phyloP scores from a whole-genome alignment of 2,888 invertebrate genomes.

The Nemotelus pantherinus region DNA sequence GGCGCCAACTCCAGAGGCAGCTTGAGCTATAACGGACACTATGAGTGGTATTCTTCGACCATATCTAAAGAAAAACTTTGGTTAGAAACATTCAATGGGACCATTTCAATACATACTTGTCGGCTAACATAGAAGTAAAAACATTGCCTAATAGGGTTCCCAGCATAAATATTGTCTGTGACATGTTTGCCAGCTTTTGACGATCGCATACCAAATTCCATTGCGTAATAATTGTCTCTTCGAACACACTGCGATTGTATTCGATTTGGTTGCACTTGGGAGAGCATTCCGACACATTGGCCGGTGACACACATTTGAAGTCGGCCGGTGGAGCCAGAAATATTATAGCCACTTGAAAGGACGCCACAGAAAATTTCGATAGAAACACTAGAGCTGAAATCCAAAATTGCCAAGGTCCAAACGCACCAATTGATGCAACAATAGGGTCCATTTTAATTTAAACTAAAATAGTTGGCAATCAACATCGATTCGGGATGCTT shows the following conservation, averaged over 20 bases:
- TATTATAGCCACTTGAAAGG: constrained; percentile 82
- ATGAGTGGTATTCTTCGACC: constrained; percentile 78
- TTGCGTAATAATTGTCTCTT: constrained; percentile 75
- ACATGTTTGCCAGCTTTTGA: constrained; percentile 73
- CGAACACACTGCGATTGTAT: constrained; percentile 72
- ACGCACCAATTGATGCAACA: constrained; percentile 75
- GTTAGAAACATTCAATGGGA: background rate
- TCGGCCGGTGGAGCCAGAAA: constrained; percentile 77
- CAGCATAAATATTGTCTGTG: constrained; percentile 79
- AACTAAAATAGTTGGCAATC: too few relatives aligned
- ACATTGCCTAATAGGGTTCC: constrained; percentile 79
- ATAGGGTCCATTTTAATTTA: constrained; percentile 68
- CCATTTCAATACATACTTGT: constrained; percentile 67
- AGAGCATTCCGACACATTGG: constrained; percentile 60
- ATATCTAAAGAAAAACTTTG: constrained; percentile 66
- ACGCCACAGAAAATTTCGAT: constrained; percentile 81
- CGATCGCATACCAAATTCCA: constrained; percentile 79
- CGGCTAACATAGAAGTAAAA: constrained; percentile 76
- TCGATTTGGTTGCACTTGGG: constrained; percentile 68
- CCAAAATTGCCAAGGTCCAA: constrained; percentile 80
- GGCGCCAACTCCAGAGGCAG: constrained; percentile 74
- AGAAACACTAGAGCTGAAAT: constrained; percentile 75
- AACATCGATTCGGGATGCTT: too few relatives aligned
- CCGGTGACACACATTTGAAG: constrained; percentile 65
- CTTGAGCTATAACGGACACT: constrained; percentile 74